These are phyloP conservation scores for Crypturellus tataupa DNA, from an alignment of 2,797 vertebrate genomes.

Conservation along the genomic window DNA sequence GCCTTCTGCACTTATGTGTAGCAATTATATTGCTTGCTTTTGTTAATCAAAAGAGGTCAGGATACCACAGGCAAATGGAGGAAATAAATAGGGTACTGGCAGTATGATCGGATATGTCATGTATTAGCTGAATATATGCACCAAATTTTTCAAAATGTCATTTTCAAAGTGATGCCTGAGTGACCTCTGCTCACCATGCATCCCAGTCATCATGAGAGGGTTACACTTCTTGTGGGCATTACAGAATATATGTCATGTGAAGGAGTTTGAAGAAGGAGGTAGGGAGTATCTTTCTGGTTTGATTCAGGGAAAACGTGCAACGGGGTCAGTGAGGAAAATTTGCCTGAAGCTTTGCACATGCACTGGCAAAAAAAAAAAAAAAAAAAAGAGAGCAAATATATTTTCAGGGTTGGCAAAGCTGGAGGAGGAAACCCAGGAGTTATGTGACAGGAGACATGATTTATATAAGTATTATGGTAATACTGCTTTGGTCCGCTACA, in stretches of 20 bases:
- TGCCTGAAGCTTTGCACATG: conserved; percentile 24
- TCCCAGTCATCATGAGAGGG: not conserved
- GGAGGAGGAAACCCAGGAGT: not conserved
- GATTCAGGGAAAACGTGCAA: not conserved
- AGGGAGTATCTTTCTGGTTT: conserved; percentile 17
- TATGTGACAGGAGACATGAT: conserved; percentile 42
- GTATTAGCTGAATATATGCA: not conserved
- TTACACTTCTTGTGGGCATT: not conserved
- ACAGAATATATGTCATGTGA: not conserved
- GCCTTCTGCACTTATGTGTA: not conserved
- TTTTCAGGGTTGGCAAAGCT: conserved; percentile 8
- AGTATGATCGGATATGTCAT: not conserved
- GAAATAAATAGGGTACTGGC: not conserved
- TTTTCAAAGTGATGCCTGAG: not conserved
- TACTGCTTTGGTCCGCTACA: conserved; percentile 48
- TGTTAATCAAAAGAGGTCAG: not conserved
- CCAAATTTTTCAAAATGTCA: not conserved
- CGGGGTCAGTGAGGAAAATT: conserved; percentile 12
- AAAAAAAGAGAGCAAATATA: conserved; percentile 43
- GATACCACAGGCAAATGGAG: not conserved
- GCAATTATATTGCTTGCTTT: not conserved
- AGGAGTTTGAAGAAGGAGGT: conserved; percentile 18
- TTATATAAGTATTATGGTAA: conserved; percentile 53
- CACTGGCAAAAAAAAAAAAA: not conserved
- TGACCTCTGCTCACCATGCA: not conserved